Percentiles rank a stretch among this genome's conserved stretches.
phyloP scores from a whole-genome alignment of 2,113 vertebrate species.

The Lathamus discolor region DNA sequence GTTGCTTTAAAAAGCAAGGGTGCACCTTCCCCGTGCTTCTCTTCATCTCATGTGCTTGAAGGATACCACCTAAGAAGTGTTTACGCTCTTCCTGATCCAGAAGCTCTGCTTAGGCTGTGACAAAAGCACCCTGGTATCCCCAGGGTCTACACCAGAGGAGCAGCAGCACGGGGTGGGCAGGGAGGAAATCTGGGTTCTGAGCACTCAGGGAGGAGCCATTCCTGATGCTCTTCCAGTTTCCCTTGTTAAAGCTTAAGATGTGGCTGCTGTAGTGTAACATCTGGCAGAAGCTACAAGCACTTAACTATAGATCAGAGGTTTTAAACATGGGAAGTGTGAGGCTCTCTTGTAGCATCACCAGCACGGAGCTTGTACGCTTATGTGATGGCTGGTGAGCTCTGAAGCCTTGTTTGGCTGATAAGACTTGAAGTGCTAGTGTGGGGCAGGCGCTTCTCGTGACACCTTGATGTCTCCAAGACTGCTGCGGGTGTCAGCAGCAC shows the following conservation, averaged over 20 bases:
- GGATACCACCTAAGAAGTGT: not conserved
- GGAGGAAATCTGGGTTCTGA: not conserved
- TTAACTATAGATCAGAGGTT: not conserved
- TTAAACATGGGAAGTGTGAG: not conserved
- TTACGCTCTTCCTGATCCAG: not conserved
- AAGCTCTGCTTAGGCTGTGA: not conserved
- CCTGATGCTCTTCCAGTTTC: not conserved
- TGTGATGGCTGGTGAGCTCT: not conserved
- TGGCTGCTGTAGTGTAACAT: not conserved
- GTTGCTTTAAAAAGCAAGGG: not conserved
- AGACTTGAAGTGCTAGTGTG: not conserved
- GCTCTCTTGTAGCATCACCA: not conserved
- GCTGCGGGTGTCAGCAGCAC: rapidly evolving
- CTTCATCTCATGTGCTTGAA: not conserved
- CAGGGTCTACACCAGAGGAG: not conserved
- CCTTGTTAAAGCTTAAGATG: not conserved
- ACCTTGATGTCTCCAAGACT: not conserved
- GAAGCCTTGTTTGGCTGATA: not conserved
- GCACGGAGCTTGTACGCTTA: not conserved
- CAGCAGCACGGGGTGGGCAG: rapidly evolving
- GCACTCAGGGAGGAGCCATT: not conserved
- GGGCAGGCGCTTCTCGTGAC: not conserved
- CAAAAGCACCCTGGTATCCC: not conserved
- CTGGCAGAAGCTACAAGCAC: not conserved
- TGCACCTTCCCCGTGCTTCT: not conserved